phyloP scores from a whole-genome alignment of 2,113 vertebrate species.

The Callopanchax toddi region DNA sequence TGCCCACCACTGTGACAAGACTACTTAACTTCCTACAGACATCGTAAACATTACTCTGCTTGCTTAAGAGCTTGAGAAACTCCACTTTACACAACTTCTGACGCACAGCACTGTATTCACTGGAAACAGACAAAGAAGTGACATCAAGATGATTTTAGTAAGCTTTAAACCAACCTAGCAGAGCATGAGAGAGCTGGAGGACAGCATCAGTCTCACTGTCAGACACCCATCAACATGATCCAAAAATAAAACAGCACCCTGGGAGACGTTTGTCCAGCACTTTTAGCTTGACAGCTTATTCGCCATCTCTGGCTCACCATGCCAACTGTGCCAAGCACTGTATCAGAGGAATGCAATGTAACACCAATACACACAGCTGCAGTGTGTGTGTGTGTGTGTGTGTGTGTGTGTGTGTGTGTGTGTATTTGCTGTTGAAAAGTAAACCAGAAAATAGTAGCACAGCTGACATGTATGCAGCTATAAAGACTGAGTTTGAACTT shows the following conservation, averaged over 20 bases:
- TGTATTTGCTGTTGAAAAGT: too few species aligned
- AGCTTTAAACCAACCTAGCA: conserved; percentile 30
- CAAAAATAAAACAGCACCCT: conserved; percentile 74
- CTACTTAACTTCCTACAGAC: conserved; percentile 14
- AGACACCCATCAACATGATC: conserved; percentile 57
- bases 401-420: background rate
- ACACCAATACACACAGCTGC: conserved; percentile 16
- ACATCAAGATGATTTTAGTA: conserved; percentile 22
- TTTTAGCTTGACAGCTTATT: conserved; percentile 63
- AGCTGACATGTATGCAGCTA: conserved; percentile 1
- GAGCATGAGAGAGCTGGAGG: conserved; percentile 40
- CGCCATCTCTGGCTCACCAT: conserved; percentile 31
- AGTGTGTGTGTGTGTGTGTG: background rate
- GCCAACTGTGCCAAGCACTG: conserved; percentile 32
- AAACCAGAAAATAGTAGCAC: background rate
- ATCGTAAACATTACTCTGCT: background rate
- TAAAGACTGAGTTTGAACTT: conserved; percentile 13
- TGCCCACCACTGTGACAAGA: conserved; percentile 9
- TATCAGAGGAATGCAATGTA: conserved; percentile 23
- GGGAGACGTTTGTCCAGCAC: conserved; percentile 66
- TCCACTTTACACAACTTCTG: conserved; percentile 71
- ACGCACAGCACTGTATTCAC: conserved; percentile 11
- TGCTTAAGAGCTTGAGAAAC: conserved; percentile 7
- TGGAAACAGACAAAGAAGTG: conserved; percentile 18
- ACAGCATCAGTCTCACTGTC: conserved; percentile 63